Evolutionary conservation across 2,888 invertebrate genomes (phyloP).

Genomic region (Carcina quercana): DNA sequence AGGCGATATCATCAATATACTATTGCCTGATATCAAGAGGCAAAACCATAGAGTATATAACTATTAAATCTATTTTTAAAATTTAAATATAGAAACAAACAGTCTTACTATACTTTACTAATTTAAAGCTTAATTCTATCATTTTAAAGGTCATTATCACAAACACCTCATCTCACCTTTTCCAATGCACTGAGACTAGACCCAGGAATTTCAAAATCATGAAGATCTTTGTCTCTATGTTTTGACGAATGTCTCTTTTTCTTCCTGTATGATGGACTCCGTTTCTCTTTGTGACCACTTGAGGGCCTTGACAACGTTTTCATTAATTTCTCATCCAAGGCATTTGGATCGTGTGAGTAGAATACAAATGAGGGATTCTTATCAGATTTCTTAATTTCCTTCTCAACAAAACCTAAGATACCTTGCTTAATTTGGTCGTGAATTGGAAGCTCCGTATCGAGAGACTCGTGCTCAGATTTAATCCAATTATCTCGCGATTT

Average conservation of each 20-base stretch:
- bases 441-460: slow-evolving; percentile 74
- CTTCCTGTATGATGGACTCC: slow-evolving; percentile 63
- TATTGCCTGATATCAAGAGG: too few relatives aligned
- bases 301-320: slow-evolving; percentile 60
- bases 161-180: slow-evolving; percentile 45
- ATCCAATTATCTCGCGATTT: slow-evolving; percentile 62
- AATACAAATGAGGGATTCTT: slow-evolving; percentile 66
- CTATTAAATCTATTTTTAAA: too few relatives aligned
- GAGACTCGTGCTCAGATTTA: slow-evolving; percentile 67
- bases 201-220: slow-evolving; percentile 67
- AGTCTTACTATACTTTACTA: too few relatives aligned
- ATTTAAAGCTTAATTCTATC: too few relatives aligned
- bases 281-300: slow-evolving; percentile 64
- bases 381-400: slow-evolving; percentile 67
- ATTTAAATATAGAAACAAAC: too few relatives aligned
- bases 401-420: slow-evolving; percentile 66
- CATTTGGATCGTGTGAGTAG: slow-evolving; percentile 66
- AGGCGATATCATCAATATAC: too few relatives aligned
- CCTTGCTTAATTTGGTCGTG: slow-evolving; percentile 72
- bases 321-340: slow-evolving; percentile 61
- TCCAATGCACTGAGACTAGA: slow-evolving; percentile 69
- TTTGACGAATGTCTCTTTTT: slow-evolving; percentile 64
- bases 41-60: too few relatives aligned
- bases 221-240: slow-evolving; percentile 58
- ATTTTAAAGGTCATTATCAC: too few relatives aligned